Evolutionary conservation across 2,888 invertebrate species (phyloP).

Genomic region (Stegophylla sp.): DNA sequence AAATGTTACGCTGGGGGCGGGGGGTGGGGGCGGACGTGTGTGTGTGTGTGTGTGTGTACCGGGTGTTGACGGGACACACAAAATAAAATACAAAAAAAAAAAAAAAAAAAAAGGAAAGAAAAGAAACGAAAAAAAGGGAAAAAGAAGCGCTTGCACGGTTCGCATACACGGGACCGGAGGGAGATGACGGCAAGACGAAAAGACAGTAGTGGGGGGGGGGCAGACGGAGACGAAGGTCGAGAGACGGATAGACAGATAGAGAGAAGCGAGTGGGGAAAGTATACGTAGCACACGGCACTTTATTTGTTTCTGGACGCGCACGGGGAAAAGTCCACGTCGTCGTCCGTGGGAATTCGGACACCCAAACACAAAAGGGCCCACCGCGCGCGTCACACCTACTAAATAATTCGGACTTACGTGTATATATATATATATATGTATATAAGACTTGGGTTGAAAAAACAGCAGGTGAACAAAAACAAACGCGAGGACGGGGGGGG

Average conservation of each 20-base stretch:
- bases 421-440: too few relatives aligned
- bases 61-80: constrained; percentile 15
- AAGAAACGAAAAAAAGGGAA: background rate
- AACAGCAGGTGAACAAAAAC: background rate
- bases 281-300: constrained; percentile 30
- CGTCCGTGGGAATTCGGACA: constrained; percentile 56
- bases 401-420: constrained; percentile 46
- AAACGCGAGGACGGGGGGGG: background rate
- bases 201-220: background rate
- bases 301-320: constrained; percentile 23
- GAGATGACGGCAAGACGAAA: background rate
- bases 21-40: too few relatives aligned
- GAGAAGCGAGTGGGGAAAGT: background rate
- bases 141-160: background rate
- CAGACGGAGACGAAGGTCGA: too few relatives aligned
- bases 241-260: background rate
- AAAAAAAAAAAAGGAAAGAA: background rate
- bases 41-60: constrained; percentile 1
- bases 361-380: constrained; percentile 31
- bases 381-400: constrained; percentile 37
- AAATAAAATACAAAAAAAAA: background rate
- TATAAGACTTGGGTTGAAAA: background rate
- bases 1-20: constrained; percentile 11
- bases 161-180: background rate
- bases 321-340: constrained; percentile 32